A percentile compares a stretch with the other conserved stretches of the same genome.
Conservation (phyloP, 2,888 invertebrate species). For the Entomobrya proxima region DNA sequence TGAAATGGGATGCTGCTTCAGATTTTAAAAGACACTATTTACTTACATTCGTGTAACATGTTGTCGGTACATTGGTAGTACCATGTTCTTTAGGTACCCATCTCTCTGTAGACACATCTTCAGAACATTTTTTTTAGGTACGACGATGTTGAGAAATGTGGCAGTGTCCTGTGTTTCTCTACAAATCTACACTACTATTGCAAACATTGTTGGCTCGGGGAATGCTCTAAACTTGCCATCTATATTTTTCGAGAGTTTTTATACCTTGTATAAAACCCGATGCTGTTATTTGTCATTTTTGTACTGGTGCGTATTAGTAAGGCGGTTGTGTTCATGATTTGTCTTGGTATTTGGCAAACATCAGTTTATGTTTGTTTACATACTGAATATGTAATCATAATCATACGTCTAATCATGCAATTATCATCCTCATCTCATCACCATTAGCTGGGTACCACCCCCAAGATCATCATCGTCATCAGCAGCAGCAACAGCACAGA, state of each 20-base stretch:
- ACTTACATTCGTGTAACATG: slow-evolving; percentile 28
- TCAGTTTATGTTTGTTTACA: slow-evolving; percentile 38
- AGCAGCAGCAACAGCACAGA: neutral
- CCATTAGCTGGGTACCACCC: slow-evolving; percentile 18
- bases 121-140: too few species aligned
- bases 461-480: slow-evolving; percentile 20
- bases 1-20: slow-evolving; percentile 52
- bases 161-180: too few species aligned
- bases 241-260: neutral
- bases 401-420: slow-evolving; percentile 51
- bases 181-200: too few species aligned
- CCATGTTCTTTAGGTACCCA: neutral
- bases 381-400: slow-evolving; percentile 44
- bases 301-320: neutral
- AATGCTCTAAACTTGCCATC: too few species aligned
- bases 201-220: too few species aligned
- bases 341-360: slow-evolving; percentile 42
- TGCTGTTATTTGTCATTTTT: slow-evolving; percentile 12
- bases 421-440: slow-evolving; percentile 45
- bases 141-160: too few species aligned
- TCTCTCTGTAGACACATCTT: too few species aligned
- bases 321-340: slow-evolving; percentile 38
- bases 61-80: neutral
- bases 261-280: neutral
- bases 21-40: slow-evolving; percentile 36